Base-by-base conservation (phyloP, 1,140 invertebrate genomes). In the Sinella curviseta region DNA sequence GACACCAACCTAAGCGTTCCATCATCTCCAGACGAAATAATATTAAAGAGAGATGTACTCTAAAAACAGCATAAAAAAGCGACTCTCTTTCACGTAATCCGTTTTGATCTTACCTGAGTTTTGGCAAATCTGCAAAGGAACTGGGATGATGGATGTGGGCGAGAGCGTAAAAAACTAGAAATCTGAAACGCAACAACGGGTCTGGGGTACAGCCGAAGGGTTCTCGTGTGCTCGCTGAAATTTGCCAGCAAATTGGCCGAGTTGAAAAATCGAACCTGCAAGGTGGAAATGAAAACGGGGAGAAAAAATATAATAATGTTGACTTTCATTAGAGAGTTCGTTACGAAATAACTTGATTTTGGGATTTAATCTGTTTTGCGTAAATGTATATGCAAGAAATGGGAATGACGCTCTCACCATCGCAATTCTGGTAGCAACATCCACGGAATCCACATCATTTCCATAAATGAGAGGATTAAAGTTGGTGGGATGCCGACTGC, bases 121-220 rank as follows among this genome's bases (percentile, higher is more conserved):
- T 94, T 88, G 1, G 97, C 96, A 87, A 99, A 96, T 85, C 93
- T 92, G 82, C 93, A 94, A 30, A 99, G 90, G 87, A 99, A 99
- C 75, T 91, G 89, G 14, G 95, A 94, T 8, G 93, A 91, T 20
- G 87, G 85, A 80, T 94, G 88, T 0, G 96, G 95, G 54, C 98
- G 89, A 3, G 97, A 99, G 77, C 97, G 90, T 0, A 99, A 89
- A 85, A 99, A 99, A 82, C 96, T 98, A 85, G 98, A 98, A 73
- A 98, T 95, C 89, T 99, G 98, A 85, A 99, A 98, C 12, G 97
- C 97, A 14, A 99, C 98, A 16, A 99, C 98, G 0, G 98, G 98
- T 76, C 98, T 88, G 0, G 98, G 98, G 88, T 99, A 99, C 0
- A 99, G 88, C 8, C 98, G 90, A 28, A 99, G 87, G 0, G 97